Evolutionary conservation across 2,888 invertebrate genomes (phyloP), one percentile per base, ranked within the genome.

Genomic region (Celastrina argiolus): DNA sequence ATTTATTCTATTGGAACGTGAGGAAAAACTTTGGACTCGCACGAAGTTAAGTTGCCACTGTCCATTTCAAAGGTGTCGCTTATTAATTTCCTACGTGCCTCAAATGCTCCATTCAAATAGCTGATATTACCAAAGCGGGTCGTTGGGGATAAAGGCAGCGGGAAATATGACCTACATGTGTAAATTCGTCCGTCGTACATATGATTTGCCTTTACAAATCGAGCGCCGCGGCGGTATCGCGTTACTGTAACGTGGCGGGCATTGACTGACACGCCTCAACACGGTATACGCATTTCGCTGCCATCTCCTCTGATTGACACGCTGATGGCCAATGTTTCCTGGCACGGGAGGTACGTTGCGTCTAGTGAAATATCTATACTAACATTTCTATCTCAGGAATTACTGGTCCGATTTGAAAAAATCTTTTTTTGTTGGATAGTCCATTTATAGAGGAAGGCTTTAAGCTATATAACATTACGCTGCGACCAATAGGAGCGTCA

Each of bases 1-100:
- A 51, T 51, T 51, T 51, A 51, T 31, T 31, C 59, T n/a, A 59
- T 59, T 31, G 59, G 59, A n/a, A 34, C 59, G 51, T 51, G 51
- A 14, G 51, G 22, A 51, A 51, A 51, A 51, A 26, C 12, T 51
- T 51, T 22, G 22, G 22, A 51, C 36, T 36, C 12, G 36, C 36
- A 8, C n/a, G 12, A 36, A 36, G 51, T 22, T 14, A 51, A 51
- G 22, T 45, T 45, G 12, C 22, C 51, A 26, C 26, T 51, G 51
- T 51, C 14, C 22, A 18, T 22, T 51, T 51, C 22, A 51, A 51
- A 51, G 51, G 51, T 36, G 10, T 36, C 12, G 10, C 51, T 51
- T 22, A 51, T 51, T 51, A 51, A 51, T 51, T 51, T 51, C 6
- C 1, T 14, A 51, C 51, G 51, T 51, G 51, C 12, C 18, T 51